These are phyloP conservation scores for Flabesymbios commensalis DNA, from an alignment of 2,888 invertebrate species.

Conservation along the genomic window DNA sequence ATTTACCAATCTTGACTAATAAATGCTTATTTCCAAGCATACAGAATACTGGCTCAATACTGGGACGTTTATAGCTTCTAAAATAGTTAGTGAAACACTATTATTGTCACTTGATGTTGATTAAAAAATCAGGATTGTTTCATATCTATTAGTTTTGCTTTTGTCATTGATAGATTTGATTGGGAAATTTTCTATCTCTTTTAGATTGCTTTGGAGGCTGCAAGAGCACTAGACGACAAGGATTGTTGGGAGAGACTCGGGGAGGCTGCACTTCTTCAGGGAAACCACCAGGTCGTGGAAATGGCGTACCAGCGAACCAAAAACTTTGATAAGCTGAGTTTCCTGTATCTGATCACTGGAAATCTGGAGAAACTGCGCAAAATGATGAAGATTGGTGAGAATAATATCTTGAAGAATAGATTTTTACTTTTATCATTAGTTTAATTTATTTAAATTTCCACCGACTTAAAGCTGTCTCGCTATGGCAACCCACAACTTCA, in stretches of 20 bases:
- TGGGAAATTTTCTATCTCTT: slow-evolving; percentile 2
- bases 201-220: slow-evolving; percentile 84
- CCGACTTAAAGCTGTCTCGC: too few species aligned
- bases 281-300: slow-evolving; percentile 76
- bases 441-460: neutral
- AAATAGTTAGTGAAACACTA: too few species aligned
- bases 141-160: too few species aligned
- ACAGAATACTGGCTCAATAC: too few species aligned
- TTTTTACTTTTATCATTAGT: neutral
- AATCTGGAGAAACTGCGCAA: slow-evolving; percentile 95
- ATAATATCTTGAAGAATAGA: neutral
- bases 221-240: slow-evolving; percentile 90
- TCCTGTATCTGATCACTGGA: slow-evolving; percentile 96
- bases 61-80: too few species aligned
- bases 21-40: too few species aligned
- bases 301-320: slow-evolving; percentile 99
- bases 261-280: slow-evolving; percentile 89
- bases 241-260: slow-evolving; percentile 95
- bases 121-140: too few species aligned
- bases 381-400: slow-evolving; percentile 90
- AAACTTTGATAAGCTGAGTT: slow-evolving; percentile 97
- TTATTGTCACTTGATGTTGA: too few species aligned
- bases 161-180: too few species aligned
- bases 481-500: too few species aligned
- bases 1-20: too few species aligned